Percentiles rank a stretch among this genome's conserved stretches.
Conservation (phyloP, 1,140 invertebrate species). For the Aphidius ervi region DNA sequence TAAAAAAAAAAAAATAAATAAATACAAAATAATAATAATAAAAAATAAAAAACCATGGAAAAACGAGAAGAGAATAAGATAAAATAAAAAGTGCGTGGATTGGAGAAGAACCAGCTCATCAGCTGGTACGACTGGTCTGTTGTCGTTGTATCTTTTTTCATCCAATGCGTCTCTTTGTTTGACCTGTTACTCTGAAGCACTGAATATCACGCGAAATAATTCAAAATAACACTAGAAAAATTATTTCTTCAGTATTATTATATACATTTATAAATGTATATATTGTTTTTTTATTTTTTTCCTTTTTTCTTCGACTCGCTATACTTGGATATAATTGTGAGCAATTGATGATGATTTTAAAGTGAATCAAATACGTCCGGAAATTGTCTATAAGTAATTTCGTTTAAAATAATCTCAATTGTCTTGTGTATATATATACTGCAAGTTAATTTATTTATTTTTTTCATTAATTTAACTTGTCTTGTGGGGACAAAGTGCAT, state of each 20-base stretch:
- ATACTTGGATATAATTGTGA: too few species aligned
- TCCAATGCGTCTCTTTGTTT: constrained; percentile 11
- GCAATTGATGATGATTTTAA: too few species aligned
- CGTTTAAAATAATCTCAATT: background rate
- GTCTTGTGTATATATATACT: background rate
- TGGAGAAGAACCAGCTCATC: constrained; percentile 48
- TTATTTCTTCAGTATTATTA: background rate
- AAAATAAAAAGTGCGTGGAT: constrained; percentile 46
- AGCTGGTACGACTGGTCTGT: constrained; percentile 50
- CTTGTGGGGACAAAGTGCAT: background rate
- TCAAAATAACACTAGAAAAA: constrained; percentile 1
- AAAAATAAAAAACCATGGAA: constrained; percentile 23
- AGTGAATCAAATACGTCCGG: too few species aligned
- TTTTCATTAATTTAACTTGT: too few species aligned
- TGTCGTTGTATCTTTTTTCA: constrained; percentile 32
- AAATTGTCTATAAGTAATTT: too few species aligned
- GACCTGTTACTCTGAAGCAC: constrained; percentile 35
- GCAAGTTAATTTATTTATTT: background rate
- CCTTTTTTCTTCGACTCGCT: background rate
- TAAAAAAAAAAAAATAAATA: constrained; percentile 14
- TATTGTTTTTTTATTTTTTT: background rate
- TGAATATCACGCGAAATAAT: constrained; percentile 33
- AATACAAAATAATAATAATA: constrained; percentile 5
- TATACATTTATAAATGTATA: background rate
- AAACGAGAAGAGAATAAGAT: constrained; percentile 30